phyloP scores from a whole-genome alignment of 2,888 invertebrate species.

The Punctoribates punctum region DNA sequence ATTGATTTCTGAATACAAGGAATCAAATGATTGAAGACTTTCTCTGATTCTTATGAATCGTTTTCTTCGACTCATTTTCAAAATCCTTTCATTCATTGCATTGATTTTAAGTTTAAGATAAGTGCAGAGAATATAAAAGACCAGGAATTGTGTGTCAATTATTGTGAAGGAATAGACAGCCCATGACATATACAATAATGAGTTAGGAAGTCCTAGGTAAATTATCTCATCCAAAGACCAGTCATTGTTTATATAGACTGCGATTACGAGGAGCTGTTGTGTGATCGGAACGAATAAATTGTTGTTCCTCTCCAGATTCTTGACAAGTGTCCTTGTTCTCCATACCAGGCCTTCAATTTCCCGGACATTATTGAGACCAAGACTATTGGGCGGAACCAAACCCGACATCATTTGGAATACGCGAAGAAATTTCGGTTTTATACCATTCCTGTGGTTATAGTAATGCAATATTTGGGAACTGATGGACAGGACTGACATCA shows the following conservation, averaged over 20 bases:
- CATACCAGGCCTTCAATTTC: not conserved
- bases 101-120: not conserved
- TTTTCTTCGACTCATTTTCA: not conserved
- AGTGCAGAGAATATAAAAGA: not conserved
- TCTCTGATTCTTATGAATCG: not conserved
- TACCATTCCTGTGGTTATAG: not conserved
- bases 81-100: not conserved
- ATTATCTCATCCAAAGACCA: too few species aligned
- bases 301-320: not conserved
- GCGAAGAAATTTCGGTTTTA: not conserved
- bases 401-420: not conserved
- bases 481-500: not conserved
- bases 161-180: not conserved
- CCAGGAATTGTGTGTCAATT: not conserved
- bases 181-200: not conserved
- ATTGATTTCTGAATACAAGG: not conserved
- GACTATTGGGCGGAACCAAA: not conserved
- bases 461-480: not conserved
- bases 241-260: too few species aligned
- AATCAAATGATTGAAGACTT: not conserved
- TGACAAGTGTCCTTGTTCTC: not conserved
- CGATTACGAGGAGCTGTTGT: too few species aligned
- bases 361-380: not conserved
- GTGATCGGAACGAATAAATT: not conserved
- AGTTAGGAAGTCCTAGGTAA: not conserved